Base-by-base conservation (phyloP, 2,113 vertebrate species). In the Pelodiscus sinensis region DNA sequence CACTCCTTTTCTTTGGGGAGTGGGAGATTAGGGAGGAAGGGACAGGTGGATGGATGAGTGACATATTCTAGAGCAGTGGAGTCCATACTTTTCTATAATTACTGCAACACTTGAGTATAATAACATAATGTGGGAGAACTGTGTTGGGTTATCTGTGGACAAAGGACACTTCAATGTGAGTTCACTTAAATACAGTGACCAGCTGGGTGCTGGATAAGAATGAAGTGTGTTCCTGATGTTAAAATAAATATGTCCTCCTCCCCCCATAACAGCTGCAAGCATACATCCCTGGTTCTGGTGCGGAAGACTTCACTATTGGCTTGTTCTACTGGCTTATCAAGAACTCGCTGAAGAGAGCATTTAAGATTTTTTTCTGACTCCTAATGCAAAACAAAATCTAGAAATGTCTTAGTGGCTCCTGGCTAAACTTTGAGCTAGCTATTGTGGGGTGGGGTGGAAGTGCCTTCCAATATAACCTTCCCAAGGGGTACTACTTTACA, bases 41-140 rank as follows among this genome's bases (percentile, higher is more conserved):
- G 44, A 50, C 44, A 77, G 15, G 38, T 50, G 31, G 31, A 54
- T 18, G 25, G 82, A 55, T 9, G 51, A 87, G 68, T n/a, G 31
- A 13, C 6, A 60, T 55, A 85, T 89, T n/a, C 81, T 82, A 35
- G 15, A 55, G 38, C 24, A 83, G 71, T 22, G 22, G 18, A 27
- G 7, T 85, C 52, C 25, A 4, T 80, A 8, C 58, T 27, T 80
- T 85, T 71, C 73, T 85, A 73, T 79, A 84, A 51, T 29, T 4
- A 31, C 15, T 85, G 77, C n/a, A 82, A 38, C n/a, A 24, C 3
- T 55, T 89, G 29, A 58, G 65, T 27, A 38, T 90, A 60, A 80
- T 3, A 0, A 0, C 21, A 29, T n/a, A 29, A 52, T 0, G 0
- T 60, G 38, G 27, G 65, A 82, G 87, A 93, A 51, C 7, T 58